These are phyloP conservation scores for Halocynthia aurantium DNA, from an alignment of 23 tunicate genomes.

Conservation along the genomic window DNA sequence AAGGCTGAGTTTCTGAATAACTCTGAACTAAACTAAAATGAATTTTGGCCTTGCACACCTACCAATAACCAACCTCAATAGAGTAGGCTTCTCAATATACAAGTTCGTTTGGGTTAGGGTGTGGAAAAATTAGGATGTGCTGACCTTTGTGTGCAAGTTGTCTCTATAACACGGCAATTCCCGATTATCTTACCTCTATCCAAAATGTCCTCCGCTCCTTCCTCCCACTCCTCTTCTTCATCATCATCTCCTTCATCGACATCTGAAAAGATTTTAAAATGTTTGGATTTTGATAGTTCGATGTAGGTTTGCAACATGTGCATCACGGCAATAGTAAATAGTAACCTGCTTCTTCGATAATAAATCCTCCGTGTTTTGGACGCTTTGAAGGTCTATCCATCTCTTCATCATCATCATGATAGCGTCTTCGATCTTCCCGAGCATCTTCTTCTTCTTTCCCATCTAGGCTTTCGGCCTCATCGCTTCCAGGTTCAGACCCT, in stretches of 20 bases:
- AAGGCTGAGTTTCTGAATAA: no score
- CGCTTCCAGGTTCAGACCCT: conserved; percentile 88
- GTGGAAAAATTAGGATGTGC: no score
- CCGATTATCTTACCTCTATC: conserved; percentile 48
- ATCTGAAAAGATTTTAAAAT: conserved; percentile 30
- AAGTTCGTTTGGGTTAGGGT: no score
- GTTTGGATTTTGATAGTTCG: not conserved
- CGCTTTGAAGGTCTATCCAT: conserved; percentile 55
- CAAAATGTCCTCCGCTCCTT: conserved; percentile 78
- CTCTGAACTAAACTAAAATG: no score
- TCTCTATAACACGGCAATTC: no score
- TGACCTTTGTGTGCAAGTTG: no score
- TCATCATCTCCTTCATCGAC: conserved; percentile 89
- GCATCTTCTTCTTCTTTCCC: conserved; percentile 24
- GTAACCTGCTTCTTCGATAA: conserved; percentile 88
- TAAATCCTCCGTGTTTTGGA: conserved; percentile 72
- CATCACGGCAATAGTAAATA: not conserved
- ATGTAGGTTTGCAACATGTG: not conserved
- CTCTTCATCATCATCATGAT: conserved; percentile 42
- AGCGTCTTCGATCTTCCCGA: conserved; percentile 34
- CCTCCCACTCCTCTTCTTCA: conserved; percentile 83
- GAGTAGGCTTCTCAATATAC: no score
- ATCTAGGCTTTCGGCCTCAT: conserved; percentile 80
- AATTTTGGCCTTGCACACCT: no score
- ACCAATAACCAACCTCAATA: no score